phyloP scores from a whole-genome alignment of 2,113 vertebrate genomes.

The Lepus americanus region DNA sequence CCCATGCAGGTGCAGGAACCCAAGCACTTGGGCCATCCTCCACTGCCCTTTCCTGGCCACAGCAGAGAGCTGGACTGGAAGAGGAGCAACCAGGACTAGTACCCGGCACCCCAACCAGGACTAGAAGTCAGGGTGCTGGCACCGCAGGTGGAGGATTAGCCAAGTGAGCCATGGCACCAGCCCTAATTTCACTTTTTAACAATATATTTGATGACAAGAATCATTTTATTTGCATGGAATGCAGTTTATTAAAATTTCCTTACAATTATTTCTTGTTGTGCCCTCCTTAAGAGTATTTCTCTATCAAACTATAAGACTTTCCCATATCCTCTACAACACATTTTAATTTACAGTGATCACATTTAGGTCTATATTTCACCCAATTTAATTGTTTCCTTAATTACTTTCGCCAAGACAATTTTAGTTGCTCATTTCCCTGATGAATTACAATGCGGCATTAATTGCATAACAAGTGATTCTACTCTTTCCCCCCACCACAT shows the following conservation, averaged over 20 bases:
- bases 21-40: too few species aligned
- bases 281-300: not conserved
- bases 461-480: not conserved
- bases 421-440: not conserved
- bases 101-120: too few species aligned
- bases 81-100: too few species aligned
- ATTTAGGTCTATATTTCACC: not conserved
- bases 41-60: too few species aligned
- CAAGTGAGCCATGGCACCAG: too few species aligned
- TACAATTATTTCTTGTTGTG: not conserved
- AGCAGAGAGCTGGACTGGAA: too few species aligned
- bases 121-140: too few species aligned
- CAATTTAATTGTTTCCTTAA: too few species aligned
- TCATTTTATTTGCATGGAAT: not conserved
- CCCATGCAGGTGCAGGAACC: too few species aligned
- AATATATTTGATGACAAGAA: not conserved
- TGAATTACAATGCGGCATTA: not conserved
- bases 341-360: not conserved
- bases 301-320: not conserved
- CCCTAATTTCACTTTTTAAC: not conserved
- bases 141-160: too few species aligned
- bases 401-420: not conserved
- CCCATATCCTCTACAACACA: not conserved
- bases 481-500: too few species aligned
- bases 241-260: not conserved